Conservation (phyloP, 2,113 vertebrate genomes). For the Cathartes aura region DNA sequence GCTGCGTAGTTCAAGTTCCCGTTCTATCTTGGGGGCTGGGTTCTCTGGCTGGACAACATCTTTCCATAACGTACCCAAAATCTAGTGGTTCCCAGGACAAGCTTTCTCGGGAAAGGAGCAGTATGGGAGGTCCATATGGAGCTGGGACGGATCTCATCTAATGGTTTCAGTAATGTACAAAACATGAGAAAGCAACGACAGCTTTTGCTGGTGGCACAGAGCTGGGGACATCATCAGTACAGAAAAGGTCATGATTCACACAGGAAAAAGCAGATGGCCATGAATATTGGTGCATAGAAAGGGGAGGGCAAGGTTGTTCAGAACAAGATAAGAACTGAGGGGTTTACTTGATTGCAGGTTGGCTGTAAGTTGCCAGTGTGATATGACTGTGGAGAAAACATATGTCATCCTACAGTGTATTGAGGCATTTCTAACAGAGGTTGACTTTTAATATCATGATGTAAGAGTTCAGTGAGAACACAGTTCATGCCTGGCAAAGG, state of each 20-base stretch:
- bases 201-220: background rate
- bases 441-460: background rate
- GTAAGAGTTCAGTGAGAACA: background rate
- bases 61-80: background rate
- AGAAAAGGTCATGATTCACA: background rate
- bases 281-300: background rate
- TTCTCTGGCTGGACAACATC: background rate
- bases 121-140: background rate
- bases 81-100: background rate
- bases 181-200: background rate
- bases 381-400: background rate
- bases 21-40: background rate
- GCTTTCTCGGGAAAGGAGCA: background rate
- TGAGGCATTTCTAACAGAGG: background rate
- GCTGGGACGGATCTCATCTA: background rate
- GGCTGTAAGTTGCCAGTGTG: background rate
- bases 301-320: background rate
- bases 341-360: background rate
- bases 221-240: background rate
- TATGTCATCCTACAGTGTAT: background rate
- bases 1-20: background rate
- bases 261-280: background rate
- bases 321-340: background rate
- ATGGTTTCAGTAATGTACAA: background rate
- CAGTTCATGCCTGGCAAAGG: background rate